A percentile compares a stretch with the other conserved stretches of the same genome.
phyloP scores from a whole-genome alignment of 2,113 vertebrate species.

The Rhinoptilus africanus region DNA sequence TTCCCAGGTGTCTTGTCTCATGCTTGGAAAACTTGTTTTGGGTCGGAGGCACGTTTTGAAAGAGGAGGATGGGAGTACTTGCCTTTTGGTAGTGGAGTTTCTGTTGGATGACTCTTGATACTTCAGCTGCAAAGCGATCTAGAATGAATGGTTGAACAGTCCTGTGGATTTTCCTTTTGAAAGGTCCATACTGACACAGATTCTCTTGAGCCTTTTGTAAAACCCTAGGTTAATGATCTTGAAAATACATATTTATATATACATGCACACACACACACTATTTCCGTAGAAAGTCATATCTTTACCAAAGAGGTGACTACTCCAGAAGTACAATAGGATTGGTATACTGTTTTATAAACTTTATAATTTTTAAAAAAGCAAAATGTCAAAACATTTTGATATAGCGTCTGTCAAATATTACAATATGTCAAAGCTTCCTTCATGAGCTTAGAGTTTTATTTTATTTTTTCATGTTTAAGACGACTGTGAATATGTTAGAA shows the following conservation, averaged over 20 bases:
- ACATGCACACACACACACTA: rapidly evolving
- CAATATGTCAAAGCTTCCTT: background rate
- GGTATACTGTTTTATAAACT: background rate
- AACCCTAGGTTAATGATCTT: background rate
- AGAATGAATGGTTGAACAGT: background rate
- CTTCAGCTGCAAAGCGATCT: background rate
- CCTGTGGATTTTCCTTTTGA: background rate
- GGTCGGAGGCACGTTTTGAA: background rate
- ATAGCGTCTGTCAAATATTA: background rate
- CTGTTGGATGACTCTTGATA: background rate
- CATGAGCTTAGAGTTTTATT: background rate
- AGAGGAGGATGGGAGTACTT: background rate
- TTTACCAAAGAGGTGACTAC: background rate
- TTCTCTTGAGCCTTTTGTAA: background rate
- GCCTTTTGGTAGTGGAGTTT: background rate
- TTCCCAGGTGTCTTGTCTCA: background rate
- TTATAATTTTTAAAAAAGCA: background rate
- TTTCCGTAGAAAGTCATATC: background rate
- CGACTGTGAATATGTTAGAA: background rate
- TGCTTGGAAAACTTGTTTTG: background rate
- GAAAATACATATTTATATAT: background rate
- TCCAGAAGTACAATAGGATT: background rate
- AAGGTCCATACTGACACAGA: background rate
- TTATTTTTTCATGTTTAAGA: background rate
- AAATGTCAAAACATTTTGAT: background rate